Conservation (phyloP, 2,113 vertebrate genomes). For the Daphoenositta chrysoptera region DNA sequence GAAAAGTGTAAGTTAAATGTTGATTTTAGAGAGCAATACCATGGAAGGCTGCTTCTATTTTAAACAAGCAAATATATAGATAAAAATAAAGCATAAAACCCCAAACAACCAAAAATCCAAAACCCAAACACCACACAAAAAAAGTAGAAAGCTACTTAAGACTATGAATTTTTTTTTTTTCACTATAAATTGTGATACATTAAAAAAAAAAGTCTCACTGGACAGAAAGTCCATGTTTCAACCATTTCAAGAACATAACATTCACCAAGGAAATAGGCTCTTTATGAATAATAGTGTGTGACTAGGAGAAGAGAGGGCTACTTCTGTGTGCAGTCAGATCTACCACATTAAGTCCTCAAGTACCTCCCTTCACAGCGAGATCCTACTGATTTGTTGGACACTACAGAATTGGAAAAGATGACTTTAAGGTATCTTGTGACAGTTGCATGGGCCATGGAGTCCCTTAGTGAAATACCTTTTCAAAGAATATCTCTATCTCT, state of each 20-base stretch:
- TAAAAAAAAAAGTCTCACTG: not conserved
- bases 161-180: not conserved
- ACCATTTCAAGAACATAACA: not conserved
- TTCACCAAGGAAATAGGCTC: not conserved
- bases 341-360: not conserved
- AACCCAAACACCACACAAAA: not conserved
- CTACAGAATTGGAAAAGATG: not conserved
- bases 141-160: not conserved
- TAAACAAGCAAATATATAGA: not conserved
- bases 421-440: not conserved
- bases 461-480: constrained; percentile 1
- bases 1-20: not conserved
- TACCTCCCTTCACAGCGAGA: not conserved
- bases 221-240: not conserved
- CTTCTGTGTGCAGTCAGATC: not conserved
- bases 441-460: not conserved
- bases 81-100: not conserved
- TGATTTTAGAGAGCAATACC: not conserved
- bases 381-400: not conserved
- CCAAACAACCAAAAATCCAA: not conserved
- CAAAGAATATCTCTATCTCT: not conserved
- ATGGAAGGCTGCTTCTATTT: not conserved
- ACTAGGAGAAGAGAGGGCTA: not conserved
- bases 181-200: not conserved
- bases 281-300: not conserved